phyloP scores from a whole-genome alignment of 2,797 vertebrate genomes.

The Sebastes cheni region DNA sequence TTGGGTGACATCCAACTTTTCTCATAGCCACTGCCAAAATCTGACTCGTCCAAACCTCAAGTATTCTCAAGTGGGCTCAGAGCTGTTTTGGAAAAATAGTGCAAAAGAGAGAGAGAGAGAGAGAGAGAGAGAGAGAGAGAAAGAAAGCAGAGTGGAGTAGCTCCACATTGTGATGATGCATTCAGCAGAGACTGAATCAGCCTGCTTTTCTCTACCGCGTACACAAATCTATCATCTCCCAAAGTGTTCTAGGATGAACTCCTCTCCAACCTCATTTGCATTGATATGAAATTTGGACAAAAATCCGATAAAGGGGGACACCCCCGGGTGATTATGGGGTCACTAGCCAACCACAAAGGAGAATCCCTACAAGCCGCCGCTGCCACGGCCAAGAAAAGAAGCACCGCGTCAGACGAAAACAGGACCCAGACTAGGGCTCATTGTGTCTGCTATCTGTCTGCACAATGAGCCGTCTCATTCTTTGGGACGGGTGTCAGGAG shows the following conservation, averaged over 20 bases:
- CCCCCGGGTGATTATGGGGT: constrained; percentile 55
- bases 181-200: constrained; percentile 47
- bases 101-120: neutral
- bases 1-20: constrained; percentile 74
- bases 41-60: constrained; percentile 69
- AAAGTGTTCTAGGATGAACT: constrained; percentile 59
- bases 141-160: constrained; percentile 25
- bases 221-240: constrained; percentile 40
- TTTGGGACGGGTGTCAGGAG: constrained; percentile 73
- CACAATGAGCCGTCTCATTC: constrained; percentile 75
- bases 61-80: constrained; percentile 72
- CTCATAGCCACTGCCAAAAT: constrained; percentile 66
- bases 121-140: too few relatives aligned
- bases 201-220: constrained; percentile 14
- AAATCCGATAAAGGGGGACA: constrained; percentile 49
- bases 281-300: constrained; percentile 69
- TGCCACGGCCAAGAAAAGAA: constrained; percentile 47
- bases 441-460: constrained; percentile 75
- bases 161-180: constrained; percentile 41
- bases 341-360: constrained; percentile 67
- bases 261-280: constrained; percentile 63
- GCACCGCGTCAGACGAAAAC: constrained; percentile 45
- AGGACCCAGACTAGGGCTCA: constrained; percentile 54
- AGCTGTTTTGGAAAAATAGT: constrained; percentile 70
- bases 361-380: constrained; percentile 42